phyloP scores from a whole-genome alignment of 2,888 invertebrate genomes.

The Leptinotarsa rubiginosa region DNA sequence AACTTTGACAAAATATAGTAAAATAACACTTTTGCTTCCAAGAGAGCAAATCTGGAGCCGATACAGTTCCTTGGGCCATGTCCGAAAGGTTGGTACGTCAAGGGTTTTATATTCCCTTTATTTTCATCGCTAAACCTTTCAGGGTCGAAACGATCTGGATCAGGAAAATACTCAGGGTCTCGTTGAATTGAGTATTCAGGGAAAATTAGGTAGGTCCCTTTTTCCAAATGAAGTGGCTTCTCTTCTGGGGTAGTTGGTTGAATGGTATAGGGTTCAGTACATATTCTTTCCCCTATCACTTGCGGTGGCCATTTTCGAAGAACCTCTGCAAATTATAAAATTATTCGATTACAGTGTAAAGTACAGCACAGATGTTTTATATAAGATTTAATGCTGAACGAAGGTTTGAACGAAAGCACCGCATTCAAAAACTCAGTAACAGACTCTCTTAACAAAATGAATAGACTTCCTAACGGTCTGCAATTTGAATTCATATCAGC shows the following conservation, averaged over 20 bases:
- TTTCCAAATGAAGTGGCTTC: constrained; percentile 48
- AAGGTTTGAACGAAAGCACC: no score
- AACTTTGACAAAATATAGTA: constrained; percentile 57
- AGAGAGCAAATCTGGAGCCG: constrained; percentile 63
- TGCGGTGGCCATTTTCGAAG: constrained; percentile 50
- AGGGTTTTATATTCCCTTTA: constrained; percentile 65
- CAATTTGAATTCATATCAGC: no score
- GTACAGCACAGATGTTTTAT: no score
- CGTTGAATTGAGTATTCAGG: constrained; percentile 64
- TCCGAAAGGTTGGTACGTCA: constrained; percentile 70
- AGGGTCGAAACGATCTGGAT: constrained; percentile 68
- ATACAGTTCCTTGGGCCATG: constrained; percentile 70
- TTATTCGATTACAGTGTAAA: no score
- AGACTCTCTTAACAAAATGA: no score
- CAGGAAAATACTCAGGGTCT: constrained; percentile 64
- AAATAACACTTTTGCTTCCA: constrained; percentile 59
- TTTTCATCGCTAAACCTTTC: constrained; percentile 60
- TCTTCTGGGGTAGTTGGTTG: constrained; percentile 50
- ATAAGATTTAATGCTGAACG: no score
- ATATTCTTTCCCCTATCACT: constrained; percentile 65
- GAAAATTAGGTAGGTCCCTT: constrained; percentile 59
- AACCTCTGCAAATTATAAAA: constrained; percentile 29
- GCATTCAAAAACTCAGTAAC: no score
- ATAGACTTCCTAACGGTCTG: no score
- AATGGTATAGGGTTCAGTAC: constrained; percentile 66